A percentile compares a stretch with the other conserved stretches of the same genome.
These are phyloP conservation scores for Oenanthe melanoleuca DNA, from an alignment of 2,113 vertebrate species.

Conservation along the genomic window DNA sequence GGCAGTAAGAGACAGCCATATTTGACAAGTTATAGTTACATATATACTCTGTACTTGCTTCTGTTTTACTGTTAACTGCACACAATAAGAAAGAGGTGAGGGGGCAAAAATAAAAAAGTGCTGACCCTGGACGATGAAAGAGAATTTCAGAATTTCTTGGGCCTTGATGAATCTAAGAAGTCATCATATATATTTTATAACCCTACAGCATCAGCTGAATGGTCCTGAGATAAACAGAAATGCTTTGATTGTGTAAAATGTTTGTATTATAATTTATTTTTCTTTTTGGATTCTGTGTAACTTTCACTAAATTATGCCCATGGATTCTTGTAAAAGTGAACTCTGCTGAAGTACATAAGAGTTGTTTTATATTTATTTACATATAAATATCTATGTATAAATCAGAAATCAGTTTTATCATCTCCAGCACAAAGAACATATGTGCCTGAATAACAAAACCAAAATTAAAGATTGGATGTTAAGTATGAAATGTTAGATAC, in stretches of 20 bases:
- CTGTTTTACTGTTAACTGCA: not conserved
- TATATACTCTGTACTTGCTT: not conserved
- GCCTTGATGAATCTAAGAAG: not conserved
- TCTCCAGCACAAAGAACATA: not conserved
- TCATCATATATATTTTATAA: not conserved
- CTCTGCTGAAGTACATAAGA: not conserved
- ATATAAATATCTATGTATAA: too few relatives aligned
- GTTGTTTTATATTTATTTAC: not conserved
- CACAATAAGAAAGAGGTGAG: not conserved
- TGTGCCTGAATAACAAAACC: not conserved
- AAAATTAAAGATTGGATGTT: not conserved
- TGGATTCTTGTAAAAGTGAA: not conserved
- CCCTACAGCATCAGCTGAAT: not conserved
- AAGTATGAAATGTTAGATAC: not conserved
- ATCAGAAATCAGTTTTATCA: not conserved
- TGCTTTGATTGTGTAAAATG: not conserved
- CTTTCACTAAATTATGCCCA: not conserved
- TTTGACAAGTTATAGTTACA: not conserved
- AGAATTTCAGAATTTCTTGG: not conserved
- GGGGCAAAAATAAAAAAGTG: not conserved
- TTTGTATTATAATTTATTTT: not conserved
- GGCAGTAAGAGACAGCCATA: not conserved
- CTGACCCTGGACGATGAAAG: not conserved
- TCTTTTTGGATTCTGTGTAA: not conserved
- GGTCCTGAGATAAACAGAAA: not conserved